These are phyloP conservation scores for Nesogale talazaci DNA, from an alignment of 2,113 vertebrate species.

Conservation along the genomic window DNA sequence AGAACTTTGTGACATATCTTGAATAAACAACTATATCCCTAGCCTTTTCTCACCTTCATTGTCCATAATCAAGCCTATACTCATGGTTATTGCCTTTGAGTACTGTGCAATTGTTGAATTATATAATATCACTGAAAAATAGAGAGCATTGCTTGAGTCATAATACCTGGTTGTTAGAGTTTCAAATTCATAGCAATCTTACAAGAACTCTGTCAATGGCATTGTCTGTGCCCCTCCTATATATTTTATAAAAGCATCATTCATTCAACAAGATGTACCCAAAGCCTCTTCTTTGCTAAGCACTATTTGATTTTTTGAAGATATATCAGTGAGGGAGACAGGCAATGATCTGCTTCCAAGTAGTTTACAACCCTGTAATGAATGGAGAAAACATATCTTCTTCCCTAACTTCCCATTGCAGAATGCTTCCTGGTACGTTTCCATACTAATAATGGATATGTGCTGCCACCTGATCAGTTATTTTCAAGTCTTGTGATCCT, in stretches of 20 bases:
- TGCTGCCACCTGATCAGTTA: neutral
- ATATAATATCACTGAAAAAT: too few relatives aligned
- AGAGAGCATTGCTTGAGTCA: too few relatives aligned
- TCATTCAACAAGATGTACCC: neutral
- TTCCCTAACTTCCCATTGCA: neutral
- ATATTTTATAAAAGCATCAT: neutral
- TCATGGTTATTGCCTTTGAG: too few relatives aligned
- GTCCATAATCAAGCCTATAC: too few relatives aligned
- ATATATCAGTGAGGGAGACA: neutral
- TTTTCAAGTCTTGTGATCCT: neutral
- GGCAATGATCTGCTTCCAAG: neutral
- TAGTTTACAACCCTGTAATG: neutral
- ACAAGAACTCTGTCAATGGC: neutral
- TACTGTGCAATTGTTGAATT: too few relatives aligned
- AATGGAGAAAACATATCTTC: neutral
- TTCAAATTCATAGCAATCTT: neutral
- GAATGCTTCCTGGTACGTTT: neutral
- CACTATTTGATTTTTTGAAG: neutral
- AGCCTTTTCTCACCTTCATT: too few relatives aligned
- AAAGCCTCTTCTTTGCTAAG: neutral
- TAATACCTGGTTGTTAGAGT: neutral
- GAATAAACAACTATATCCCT: too few relatives aligned
- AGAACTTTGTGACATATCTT: too few relatives aligned
- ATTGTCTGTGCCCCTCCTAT: neutral
- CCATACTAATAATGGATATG: neutral